A percentile compares a stretch with the other conserved stretches of the same genome.
Evolutionary conservation across 2,113 vertebrate genomes (phyloP).

Genomic region (Mirounga angustirostris): DNA sequence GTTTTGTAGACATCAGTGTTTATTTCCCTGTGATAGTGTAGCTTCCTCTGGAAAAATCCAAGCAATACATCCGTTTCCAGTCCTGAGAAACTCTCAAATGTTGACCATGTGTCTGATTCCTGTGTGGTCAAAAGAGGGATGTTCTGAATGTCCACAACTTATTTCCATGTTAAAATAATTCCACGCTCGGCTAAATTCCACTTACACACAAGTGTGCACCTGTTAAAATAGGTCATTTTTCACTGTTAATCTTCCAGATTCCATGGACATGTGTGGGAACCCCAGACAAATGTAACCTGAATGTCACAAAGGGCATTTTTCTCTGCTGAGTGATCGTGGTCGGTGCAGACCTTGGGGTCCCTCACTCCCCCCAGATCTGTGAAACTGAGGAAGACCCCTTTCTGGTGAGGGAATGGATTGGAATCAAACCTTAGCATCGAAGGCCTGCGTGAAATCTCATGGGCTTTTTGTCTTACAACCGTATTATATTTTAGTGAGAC

Average conservation of each 20-base stretch:
- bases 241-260: conserved; percentile 78
- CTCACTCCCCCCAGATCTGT: not conserved
- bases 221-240: conserved; percentile 85
- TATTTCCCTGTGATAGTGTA: conserved; percentile 64
- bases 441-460: not conserved
- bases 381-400: not conserved
- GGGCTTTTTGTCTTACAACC: not conserved
- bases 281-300: conserved; percentile 53
- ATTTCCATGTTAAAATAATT: conserved; percentile 85
- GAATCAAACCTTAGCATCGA: not conserved
- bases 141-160: conserved; percentile 76
- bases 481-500: not conserved
- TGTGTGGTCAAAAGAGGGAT: conserved; percentile 79
- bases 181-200: conserved; percentile 80
- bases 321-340: conserved; percentile 37
- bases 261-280: conserved; percentile 78
- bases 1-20: conserved; percentile 66
- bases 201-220: conserved; percentile 79
- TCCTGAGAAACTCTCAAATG: conserved; percentile 73
- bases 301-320: conserved; percentile 60
- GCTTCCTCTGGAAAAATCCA: conserved; percentile 79
- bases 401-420: not conserved
- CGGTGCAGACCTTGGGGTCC: not conserved
- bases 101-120: conserved; percentile 81
- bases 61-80: conserved; percentile 69